Conservation (phyloP, 2,888 invertebrate species). For the Brassicogethes aeneus region DNA sequence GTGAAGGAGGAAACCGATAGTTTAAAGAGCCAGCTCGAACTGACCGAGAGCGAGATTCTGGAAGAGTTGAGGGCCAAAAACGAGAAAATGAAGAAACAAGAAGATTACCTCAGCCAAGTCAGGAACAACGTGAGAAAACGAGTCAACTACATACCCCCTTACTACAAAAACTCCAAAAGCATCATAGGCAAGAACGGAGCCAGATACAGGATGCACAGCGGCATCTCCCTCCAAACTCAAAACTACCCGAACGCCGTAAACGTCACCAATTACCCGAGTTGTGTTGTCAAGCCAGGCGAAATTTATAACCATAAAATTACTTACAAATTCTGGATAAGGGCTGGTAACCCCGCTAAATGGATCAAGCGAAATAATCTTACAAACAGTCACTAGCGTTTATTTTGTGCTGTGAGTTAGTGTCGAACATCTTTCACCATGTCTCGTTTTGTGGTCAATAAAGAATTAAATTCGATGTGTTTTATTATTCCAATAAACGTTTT, state of each 20-base stretch:
- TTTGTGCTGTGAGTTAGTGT: too few species aligned
- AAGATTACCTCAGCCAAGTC: not conserved
- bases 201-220: slow-evolving; percentile 64
- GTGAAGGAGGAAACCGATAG: not conserved
- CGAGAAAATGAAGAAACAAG: not conserved
- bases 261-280: slow-evolving; percentile 64
- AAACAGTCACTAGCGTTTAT: slow-evolving; percentile 8
- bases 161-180: slow-evolving; percentile 11
- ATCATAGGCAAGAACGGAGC: not conserved
- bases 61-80: not conserved
- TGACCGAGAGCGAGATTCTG: not conserved
- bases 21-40: not conserved
- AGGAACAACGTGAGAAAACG: slow-evolving; percentile 4
- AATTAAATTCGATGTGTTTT: too few species aligned
- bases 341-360: slow-evolving; percentile 29
- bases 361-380: slow-evolving; percentile 27
- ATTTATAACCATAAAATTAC: slow-evolving; percentile 61
- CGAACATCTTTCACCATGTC: too few species aligned
- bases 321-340: slow-evolving; percentile 59
- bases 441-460: too few species aligned
- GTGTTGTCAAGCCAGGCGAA: slow-evolving; percentile 61
- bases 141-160: slow-evolving; percentile 14
- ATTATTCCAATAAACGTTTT: too few species aligned
- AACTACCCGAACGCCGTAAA: slow-evolving; percentile 84
- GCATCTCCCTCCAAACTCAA: slow-evolving; percentile 81